Conservation (phyloP, 2,113 vertebrate genomes). For the Ia io region DNA sequence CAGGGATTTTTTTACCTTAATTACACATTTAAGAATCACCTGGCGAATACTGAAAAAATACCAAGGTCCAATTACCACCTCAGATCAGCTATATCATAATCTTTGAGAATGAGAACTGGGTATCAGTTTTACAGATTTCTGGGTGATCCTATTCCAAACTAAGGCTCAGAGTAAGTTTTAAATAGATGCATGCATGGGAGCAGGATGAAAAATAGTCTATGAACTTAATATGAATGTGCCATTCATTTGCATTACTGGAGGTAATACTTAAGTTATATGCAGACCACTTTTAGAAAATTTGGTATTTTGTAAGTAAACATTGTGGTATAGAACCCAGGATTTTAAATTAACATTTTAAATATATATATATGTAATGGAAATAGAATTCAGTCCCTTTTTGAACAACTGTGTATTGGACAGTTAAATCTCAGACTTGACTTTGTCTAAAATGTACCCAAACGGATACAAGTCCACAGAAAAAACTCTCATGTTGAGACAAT, state of each 20-base stretch:
- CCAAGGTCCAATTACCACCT: not conserved
- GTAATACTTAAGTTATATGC: not conserved
- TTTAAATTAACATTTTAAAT: not conserved
- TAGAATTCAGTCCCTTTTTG: not conserved
- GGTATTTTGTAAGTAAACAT: not conserved
- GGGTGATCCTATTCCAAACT: not conserved
- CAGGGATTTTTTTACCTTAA: not conserved
- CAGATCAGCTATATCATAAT: not conserved
- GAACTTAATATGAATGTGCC: not conserved
- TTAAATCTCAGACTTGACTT: slow-evolving; percentile 33
- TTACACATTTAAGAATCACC: slow-evolving; percentile 21
- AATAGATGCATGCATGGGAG: too few relatives aligned
- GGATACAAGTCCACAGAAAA: not conserved
- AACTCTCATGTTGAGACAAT: slow-evolving; percentile 10
- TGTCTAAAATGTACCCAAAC: not conserved
- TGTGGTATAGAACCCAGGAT: not conserved
- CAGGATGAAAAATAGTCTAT: not conserved
- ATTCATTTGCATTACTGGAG: not conserved
- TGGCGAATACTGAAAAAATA: not conserved
- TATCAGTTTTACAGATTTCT: not conserved
- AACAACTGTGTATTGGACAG: not conserved
- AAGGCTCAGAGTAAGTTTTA: not conserved
- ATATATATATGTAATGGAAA: not conserved
- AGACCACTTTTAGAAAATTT: not conserved
- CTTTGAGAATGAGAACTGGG: not conserved